These are phyloP conservation scores for Drosophila melanogaster DNA, from an alignment of 1,140 invertebrate species.

Conservation along the genomic window DNA sequence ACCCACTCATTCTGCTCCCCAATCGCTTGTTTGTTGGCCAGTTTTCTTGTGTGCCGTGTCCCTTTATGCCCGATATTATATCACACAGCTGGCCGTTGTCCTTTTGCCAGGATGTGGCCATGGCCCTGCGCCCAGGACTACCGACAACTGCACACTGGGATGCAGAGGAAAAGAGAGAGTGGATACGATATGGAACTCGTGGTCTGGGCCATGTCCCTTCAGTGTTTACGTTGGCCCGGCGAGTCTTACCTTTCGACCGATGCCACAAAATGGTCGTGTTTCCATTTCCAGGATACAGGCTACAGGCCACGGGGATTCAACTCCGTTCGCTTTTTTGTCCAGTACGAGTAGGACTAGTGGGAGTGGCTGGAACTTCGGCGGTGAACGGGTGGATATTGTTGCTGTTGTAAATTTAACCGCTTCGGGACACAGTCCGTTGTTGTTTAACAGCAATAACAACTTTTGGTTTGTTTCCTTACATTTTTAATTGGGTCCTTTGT, in stretches of 20 bases:
- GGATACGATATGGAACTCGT: slow-evolving; percentile 2
- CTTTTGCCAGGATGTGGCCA: slow-evolving; percentile 31
- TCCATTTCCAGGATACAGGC: slow-evolving; percentile 38
- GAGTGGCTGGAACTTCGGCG: slow-evolving; percentile 25
- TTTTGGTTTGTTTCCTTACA: slow-evolving; percentile 83
- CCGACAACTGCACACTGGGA: too few species aligned
- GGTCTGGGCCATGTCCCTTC: slow-evolving; percentile 56
- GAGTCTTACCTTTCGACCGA: slow-evolving; percentile 66
- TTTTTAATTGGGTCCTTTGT: slow-evolving; percentile 84
- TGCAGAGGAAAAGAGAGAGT: too few species aligned
- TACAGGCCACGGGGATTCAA: slow-evolving; percentile 3
- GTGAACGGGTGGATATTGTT: slow-evolving; percentile 53
- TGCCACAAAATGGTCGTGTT: slow-evolving; percentile 80
- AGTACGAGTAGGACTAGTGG: slow-evolving; percentile 11
- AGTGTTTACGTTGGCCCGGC: slow-evolving; percentile 66
- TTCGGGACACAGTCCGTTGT: slow-evolving; percentile 82
- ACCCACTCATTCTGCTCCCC: slow-evolving; percentile 43
- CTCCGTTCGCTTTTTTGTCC: slow-evolving; percentile 16
- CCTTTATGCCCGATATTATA: slow-evolving; percentile 81
- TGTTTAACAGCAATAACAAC: slow-evolving; percentile 83
- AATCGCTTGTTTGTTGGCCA: slow-evolving; percentile 78
- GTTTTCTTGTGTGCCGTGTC: slow-evolving; percentile 80
- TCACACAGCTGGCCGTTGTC: slow-evolving; percentile 74
- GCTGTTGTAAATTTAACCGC: slow-evolving; percentile 81
- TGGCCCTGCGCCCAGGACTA: slow-evolving; percentile 20